These are phyloP conservation scores for Loripinus fragilis DNA, from an alignment of 2,888 invertebrate species.

Conservation along the genomic window DNA sequence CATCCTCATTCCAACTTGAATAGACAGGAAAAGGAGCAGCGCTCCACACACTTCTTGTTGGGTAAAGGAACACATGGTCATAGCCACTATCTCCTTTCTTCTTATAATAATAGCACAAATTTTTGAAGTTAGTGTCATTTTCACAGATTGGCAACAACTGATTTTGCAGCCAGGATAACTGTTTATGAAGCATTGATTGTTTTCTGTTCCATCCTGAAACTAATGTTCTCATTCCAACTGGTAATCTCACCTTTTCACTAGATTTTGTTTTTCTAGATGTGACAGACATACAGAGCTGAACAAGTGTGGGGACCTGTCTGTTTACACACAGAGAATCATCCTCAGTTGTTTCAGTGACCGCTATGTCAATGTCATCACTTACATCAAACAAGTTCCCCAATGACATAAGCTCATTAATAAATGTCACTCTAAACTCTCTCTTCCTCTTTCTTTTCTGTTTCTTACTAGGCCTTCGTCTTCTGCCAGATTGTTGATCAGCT, in stretches of 20 bases:
- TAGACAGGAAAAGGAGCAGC: slow-evolving; percentile 18
- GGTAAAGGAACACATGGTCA: background rate
- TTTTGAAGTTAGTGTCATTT: background rate
- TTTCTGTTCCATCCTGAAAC: slow-evolving; percentile 21
- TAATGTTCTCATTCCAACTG: slow-evolving; percentile 38
- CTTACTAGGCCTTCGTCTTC: slow-evolving; percentile 47
- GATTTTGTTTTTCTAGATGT: slow-evolving; percentile 20
- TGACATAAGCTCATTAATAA: slow-evolving; percentile 48
- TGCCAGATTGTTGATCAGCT: slow-evolving; percentile 5
- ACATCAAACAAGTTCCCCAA: slow-evolving; percentile 51
- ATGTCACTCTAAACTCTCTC: slow-evolving; percentile 33
- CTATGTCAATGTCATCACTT: slow-evolving; percentile 38
- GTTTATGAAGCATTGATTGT: slow-evolving; percentile 33
- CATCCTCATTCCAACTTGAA: background rate
- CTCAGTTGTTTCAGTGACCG: background rate
- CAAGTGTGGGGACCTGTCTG: slow-evolving; percentile 53
- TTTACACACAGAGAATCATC: slow-evolving; percentile 7
- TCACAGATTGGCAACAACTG: slow-evolving; percentile 34
- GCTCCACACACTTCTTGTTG: slow-evolving; percentile 40
- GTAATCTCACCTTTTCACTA: slow-evolving; percentile 14
- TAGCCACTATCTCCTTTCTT: background rate
- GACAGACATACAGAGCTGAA: slow-evolving; percentile 54
- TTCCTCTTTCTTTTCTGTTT: slow-evolving; percentile 54
- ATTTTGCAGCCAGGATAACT: slow-evolving; percentile 57
- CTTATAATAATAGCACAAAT: background rate